Evolutionary conservation across 2,888 invertebrate genomes (phyloP).

Genomic region (Epistrophe grossulariae): DNA sequence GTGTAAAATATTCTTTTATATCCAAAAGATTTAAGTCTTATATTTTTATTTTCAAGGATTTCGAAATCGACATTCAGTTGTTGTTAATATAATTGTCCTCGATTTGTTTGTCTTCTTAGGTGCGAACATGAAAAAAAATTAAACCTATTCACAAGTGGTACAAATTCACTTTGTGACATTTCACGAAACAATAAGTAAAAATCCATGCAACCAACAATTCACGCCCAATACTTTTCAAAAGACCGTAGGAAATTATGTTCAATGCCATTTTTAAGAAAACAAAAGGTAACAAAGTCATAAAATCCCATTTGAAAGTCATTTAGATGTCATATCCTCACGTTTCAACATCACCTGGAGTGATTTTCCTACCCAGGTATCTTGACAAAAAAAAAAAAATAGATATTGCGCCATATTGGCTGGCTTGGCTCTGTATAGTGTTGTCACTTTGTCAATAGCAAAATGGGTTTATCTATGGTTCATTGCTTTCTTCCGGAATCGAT

Average conservation of each 20-base stretch:
- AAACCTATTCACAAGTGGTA: slow-evolving; percentile 18
- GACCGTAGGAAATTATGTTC: slow-evolving; percentile 25
- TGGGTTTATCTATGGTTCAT: slow-evolving; percentile 41
- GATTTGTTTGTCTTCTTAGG: not conserved
- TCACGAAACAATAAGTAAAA: slow-evolving; percentile 50
- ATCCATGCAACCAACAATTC: slow-evolving; percentile 76
- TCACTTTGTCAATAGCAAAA: slow-evolving; percentile 24
- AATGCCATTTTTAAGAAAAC: slow-evolving; percentile 34
- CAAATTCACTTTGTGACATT: slow-evolving; percentile 10
- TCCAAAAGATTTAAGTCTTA: no score
- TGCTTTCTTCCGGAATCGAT: slow-evolving; percentile 57
- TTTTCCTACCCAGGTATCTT: slow-evolving; percentile 23
- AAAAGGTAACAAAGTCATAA: slow-evolving; percentile 48
- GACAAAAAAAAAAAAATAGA: not conserved
- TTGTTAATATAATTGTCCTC: not conserved
- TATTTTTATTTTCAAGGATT: not conserved
- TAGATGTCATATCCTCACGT: slow-evolving; percentile 69
- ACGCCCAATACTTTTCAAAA: slow-evolving; percentile 61
- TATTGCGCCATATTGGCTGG: slow-evolving; percentile 37
- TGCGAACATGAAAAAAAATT: not conserved
- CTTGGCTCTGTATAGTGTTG: not conserved
- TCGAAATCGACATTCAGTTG: not conserved
- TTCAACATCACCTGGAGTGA: slow-evolving; percentile 65
- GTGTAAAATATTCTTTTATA: no score
- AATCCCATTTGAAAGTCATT: slow-evolving; percentile 72